phyloP scores from a whole-genome alignment of 1,140 invertebrate genomes.

The Pararge aegeria region DNA sequence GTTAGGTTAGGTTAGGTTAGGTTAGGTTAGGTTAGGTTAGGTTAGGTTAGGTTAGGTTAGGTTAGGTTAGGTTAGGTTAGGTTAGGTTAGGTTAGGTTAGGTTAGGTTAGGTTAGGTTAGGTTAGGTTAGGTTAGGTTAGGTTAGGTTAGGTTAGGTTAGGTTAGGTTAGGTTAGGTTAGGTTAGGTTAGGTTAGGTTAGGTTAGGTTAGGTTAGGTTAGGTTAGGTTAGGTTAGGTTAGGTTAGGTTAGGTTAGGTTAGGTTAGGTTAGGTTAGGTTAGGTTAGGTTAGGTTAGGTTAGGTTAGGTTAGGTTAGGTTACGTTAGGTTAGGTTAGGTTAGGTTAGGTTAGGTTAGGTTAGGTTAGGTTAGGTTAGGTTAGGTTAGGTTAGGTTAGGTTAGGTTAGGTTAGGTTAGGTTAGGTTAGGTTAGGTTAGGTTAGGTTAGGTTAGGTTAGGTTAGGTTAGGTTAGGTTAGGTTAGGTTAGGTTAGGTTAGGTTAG shows the following conservation, averaged over 20 bases:
- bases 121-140: slow-evolving; percentile 6
- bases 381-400: slow-evolving; percentile 16
- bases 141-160: slow-evolving; percentile 6
- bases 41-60: slow-evolving; percentile 3
- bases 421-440: slow-evolving; percentile 14
- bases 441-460: slow-evolving; percentile 14
- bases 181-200: slow-evolving; percentile 2
- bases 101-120: slow-evolving; percentile 8
- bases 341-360: slow-evolving; percentile 15
- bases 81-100: slow-evolving; percentile 3
- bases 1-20: slow-evolving; percentile 7
- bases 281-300: slow-evolving; percentile 9
- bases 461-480: slow-evolving; percentile 15
- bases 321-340: slow-evolving; percentile 15
- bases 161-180: slow-evolving; percentile 1
- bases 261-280: slow-evolving; percentile 3
- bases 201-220: background rate
- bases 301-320: slow-evolving; percentile 15
- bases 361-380: slow-evolving; percentile 16
- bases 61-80: slow-evolving; percentile 1
- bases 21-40: background rate
- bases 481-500: slow-evolving; percentile 14
- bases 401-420: slow-evolving; percentile 16
- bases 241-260: background rate
- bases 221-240: background rate